These are phyloP conservation scores for Neodiprion fabricii DNA, from an alignment of 1,140 invertebrate genomes.

Conservation along the genomic window DNA sequence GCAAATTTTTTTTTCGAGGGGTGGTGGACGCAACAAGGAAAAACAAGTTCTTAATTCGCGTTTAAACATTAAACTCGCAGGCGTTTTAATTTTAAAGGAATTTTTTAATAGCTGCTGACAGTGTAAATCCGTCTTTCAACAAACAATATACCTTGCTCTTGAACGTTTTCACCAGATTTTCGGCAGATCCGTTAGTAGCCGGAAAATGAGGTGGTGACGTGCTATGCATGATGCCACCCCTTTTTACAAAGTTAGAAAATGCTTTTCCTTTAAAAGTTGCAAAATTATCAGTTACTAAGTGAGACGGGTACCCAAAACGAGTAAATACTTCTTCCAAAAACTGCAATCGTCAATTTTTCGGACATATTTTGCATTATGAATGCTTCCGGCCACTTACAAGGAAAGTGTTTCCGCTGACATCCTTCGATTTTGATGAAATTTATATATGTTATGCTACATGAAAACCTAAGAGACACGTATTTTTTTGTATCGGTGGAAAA, in stretches of 20 bases:
- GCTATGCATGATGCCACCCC: background rate
- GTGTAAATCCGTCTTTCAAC: background rate
- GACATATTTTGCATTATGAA: background rate
- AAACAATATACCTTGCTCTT: background rate
- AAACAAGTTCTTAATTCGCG: slow-evolving; percentile 20
- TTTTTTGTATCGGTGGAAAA: too few species aligned
- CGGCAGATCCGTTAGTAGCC: background rate
- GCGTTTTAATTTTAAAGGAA: slow-evolving; percentile 16
- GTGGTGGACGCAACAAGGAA: slow-evolving; percentile 14
- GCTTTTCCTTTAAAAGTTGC: background rate
- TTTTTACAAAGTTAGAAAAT: background rate
- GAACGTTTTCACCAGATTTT: background rate
- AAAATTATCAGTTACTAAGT: background rate
- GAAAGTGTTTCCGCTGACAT: background rate
- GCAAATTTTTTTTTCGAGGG: background rate
- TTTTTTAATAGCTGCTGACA: slow-evolving; percentile 2
- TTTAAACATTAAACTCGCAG: slow-evolving; percentile 20
- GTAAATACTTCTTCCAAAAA: background rate
- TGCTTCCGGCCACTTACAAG: background rate
- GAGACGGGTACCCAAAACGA: background rate
- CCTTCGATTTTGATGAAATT: too few species aligned
- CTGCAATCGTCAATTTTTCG: background rate
- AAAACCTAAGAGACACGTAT: too few species aligned
- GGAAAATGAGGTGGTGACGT: background rate
- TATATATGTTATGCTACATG: too few species aligned